These are phyloP conservation scores for Kradibia gibbosae DNA, from an alignment of 1,140 invertebrate genomes.

Conservation along the genomic window DNA sequence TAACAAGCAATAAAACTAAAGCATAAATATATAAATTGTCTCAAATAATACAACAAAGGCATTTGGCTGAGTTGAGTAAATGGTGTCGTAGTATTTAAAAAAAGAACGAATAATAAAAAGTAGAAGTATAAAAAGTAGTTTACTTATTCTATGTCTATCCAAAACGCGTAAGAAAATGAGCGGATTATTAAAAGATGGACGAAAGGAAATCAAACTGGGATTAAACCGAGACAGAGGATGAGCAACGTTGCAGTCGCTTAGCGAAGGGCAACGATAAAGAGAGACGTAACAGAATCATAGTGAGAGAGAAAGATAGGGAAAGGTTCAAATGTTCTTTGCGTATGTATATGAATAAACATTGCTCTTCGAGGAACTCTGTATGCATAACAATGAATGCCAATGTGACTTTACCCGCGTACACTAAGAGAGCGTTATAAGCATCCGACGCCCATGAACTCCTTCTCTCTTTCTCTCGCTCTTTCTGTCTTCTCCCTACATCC, in stretches of 20 bases:
- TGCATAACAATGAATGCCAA: conserved; percentile 56
- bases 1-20: not conserved
- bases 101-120: not conserved
- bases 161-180: not conserved
- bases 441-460: conserved; percentile 50
- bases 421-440: conserved; percentile 49
- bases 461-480: conserved; percentile 14
- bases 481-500: not conserved
- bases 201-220: conserved; percentile 40
- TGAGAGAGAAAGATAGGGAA: conserved; percentile 8
- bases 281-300: not conserved
- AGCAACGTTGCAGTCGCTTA: not conserved
- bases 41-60: not conserved
- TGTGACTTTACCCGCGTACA: conserved; percentile 47
- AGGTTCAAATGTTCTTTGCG: conserved; percentile 37
- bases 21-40: not conserved
- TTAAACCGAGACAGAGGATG: conserved; percentile 1
- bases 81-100: not conserved
- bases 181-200: conserved; percentile 34
- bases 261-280: not conserved
- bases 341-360: conserved; percentile 50
- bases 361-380: conserved; percentile 52
- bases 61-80: not conserved
- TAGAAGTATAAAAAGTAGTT: not conserved
- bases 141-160: not conserved